Conservation (phyloP, 1,140 invertebrate genomes). For the Idris sp. region DNA sequence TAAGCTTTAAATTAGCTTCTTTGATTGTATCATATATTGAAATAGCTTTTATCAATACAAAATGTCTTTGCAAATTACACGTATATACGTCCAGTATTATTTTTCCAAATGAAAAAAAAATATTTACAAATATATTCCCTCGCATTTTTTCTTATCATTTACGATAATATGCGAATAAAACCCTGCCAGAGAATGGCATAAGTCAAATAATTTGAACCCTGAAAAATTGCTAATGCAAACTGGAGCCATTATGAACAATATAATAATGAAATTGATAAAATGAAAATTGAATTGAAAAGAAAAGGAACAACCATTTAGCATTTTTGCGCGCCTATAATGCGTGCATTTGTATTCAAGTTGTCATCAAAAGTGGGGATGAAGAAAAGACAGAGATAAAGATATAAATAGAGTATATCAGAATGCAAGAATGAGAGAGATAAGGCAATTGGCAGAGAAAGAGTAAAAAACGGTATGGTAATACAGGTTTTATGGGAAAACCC, state of each 20-base stretch:
- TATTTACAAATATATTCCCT: too few relatives aligned
- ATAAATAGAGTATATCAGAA: slow-evolving; percentile 33
- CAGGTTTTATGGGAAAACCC: slow-evolving; percentile 73
- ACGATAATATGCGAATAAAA: too few relatives aligned
- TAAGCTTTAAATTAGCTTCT: slow-evolving; percentile 39
- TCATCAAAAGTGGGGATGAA: slow-evolving; percentile 64
- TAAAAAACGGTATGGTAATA: slow-evolving; percentile 72
- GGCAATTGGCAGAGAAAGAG: slow-evolving; percentile 47
- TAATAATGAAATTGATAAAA: slow-evolving; percentile 51
- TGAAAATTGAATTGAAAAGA: slow-evolving; percentile 56
- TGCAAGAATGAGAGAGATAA: slow-evolving; percentile 45
- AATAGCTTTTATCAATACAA: slow-evolving; percentile 6
- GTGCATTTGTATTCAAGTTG: slow-evolving; percentile 73
- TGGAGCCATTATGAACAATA: slow-evolving; percentile 19
- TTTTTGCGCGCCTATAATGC: slow-evolving; percentile 64
- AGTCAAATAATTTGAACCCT: slow-evolving; percentile 19
- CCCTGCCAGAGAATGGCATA: too few relatives aligned
- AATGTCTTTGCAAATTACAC: too few relatives aligned
- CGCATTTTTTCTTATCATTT: too few relatives aligned
- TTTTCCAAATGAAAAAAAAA: too few relatives aligned
- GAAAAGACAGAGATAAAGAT: slow-evolving; percentile 45
- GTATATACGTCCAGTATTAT: too few relatives aligned
- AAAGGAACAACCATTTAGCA: slow-evolving; percentile 33
- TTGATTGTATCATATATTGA: slow-evolving; percentile 17
- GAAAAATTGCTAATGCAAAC: slow-evolving; percentile 1